Conservation (phyloP, 2,113 vertebrate genomes). For the Dolichallabes microphthalmus region DNA sequence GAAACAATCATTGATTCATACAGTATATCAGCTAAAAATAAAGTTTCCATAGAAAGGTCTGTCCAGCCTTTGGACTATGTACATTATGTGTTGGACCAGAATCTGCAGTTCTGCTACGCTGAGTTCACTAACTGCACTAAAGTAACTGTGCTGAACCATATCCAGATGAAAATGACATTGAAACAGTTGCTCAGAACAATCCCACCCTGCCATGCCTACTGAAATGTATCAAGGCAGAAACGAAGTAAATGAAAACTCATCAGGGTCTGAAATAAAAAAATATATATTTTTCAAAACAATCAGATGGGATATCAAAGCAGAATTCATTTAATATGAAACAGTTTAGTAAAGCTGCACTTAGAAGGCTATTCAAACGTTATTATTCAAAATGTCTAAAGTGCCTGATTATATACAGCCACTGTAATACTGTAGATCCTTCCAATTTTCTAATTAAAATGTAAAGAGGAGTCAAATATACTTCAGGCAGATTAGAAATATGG, state of each 20-base stretch:
- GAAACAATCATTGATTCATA: too few relatives aligned
- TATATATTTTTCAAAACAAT: background rate
- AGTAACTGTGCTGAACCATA: background rate
- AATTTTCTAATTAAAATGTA: slow-evolving; percentile 8
- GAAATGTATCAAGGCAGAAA: background rate
- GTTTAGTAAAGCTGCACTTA: too few relatives aligned
- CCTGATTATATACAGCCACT: background rate
- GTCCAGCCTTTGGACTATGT: too few relatives aligned
- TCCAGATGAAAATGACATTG: background rate
- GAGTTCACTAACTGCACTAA: background rate
- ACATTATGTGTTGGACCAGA: background rate
- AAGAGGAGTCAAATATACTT: background rate
- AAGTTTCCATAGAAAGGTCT: background rate
- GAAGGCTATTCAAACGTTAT: background rate
- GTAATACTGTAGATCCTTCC: background rate
- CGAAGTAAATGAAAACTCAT: background rate
- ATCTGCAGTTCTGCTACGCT: background rate
- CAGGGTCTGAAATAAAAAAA: background rate
- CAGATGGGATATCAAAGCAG: background rate
- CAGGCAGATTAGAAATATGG: slow-evolving; percentile 2
- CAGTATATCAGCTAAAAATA: too few relatives aligned
- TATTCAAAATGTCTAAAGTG: slow-evolving; percentile 13
- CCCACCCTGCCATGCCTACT: background rate
- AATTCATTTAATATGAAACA: background rate
- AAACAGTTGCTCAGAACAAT: background rate